Base-by-base conservation (phyloP, 2,888 invertebrate genomes). In the Toxonevra muliebris region DNA sequence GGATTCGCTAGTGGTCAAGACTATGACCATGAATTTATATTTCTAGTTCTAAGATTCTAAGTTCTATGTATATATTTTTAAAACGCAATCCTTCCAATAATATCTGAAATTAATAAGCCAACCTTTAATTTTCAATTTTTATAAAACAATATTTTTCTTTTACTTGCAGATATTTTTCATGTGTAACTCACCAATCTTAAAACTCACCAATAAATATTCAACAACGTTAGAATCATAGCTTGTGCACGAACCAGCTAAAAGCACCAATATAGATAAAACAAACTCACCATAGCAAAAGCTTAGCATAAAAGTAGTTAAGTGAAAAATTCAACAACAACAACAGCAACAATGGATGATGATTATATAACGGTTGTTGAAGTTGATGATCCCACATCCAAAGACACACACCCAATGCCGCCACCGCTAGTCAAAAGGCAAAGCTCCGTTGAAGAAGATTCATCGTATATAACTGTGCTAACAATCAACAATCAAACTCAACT, bases 291-390 rank as follows among this genome's bases (percentile, higher is more conserved):
- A 61, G 59, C 67, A 71, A 70, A 65, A 42, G 61, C 52, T 60
- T 65, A 72, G 66, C 61, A 61, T 71, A 64, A 60, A 19, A 50
- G 68, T 57, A 68, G 54, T 48, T 66, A 59, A 61, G 11, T 30
- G 40, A 1, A 66, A 3, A 58, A 60, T 8, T 9, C 58, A 59
- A 59, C 53, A 12, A 45, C 59, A 62, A 19, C 45, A 57, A 61
- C 70, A 65, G 52, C 61, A 45, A 67, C 15, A 15, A 71, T 66
- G 64, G 68, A 70, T 20, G 76, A 76, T 11, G 88, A 88, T 75
- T 89, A 89, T 77, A 87, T 90, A 68, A 90, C 90, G 45, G 89
- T 90, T 60, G 87, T 90, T 66, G 88, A 89, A 73, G 89, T 90
- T 66, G 89, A 89, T 69, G 84, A 85, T 70, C 86, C 76, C 68